phyloP scores from a whole-genome alignment of 2,888 invertebrate genomes.

The Marronus borbonicus region DNA sequence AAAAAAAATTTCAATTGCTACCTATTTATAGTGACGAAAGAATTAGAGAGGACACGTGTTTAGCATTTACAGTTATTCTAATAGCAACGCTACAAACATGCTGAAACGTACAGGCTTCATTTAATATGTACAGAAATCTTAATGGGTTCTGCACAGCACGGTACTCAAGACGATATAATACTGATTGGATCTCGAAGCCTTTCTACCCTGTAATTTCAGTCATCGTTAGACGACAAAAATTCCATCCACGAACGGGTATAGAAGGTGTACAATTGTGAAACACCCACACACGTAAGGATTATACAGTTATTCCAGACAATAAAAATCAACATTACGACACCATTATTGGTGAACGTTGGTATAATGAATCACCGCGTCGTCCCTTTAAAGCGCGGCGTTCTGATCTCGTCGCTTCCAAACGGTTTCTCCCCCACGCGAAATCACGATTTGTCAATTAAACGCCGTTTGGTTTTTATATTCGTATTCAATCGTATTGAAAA shows the following conservation, averaged over 20 bases:
- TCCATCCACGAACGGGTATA: slow-evolving; percentile 7
- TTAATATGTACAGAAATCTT: neutral
- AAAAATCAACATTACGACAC: slow-evolving; percentile 36
- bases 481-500: too few species aligned
- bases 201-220: slow-evolving; percentile 24
- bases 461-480: neutral
- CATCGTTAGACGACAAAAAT: slow-evolving; percentile 14
- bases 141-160: slow-evolving; percentile 4
- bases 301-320: slow-evolving; percentile 36
- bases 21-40: neutral
- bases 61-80: slow-evolving; percentile 8
- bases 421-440: slow-evolving; percentile 21
- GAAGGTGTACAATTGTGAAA: slow-evolving; percentile 24
- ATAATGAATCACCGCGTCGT: slow-evolving; percentile 26
- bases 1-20: neutral
- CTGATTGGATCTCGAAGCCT: slow-evolving; percentile 2
- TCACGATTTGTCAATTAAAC: slow-evolving; percentile 19
- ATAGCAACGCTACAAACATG: neutral
- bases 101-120: neutral
- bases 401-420: neutral
- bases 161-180: slow-evolving; percentile 6
- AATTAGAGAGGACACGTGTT: too few species aligned
- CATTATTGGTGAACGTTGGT: slow-evolving; percentile 16
- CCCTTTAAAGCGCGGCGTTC: slow-evolving; percentile 3
- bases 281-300: slow-evolving; percentile 30